Conservation (phyloP, 1,140 invertebrate species). For the Drosophila simulans region DNA sequence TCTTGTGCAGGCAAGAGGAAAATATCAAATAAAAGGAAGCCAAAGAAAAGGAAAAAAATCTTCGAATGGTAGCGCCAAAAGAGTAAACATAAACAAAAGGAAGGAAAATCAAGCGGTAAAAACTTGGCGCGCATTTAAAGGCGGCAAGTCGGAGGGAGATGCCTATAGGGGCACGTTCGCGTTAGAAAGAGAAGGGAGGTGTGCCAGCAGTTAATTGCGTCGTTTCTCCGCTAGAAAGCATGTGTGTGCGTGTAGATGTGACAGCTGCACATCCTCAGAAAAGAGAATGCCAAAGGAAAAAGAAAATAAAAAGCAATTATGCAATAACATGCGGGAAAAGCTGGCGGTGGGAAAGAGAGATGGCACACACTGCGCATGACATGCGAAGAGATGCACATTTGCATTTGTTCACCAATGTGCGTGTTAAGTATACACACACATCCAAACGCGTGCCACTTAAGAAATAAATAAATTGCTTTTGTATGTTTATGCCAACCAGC, state of each 20-base stretch:
- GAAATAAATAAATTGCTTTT: constrained; percentile 13
- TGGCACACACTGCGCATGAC: constrained; percentile 28
- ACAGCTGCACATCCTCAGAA: constrained; percentile 39
- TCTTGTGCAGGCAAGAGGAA: constrained; percentile 15
- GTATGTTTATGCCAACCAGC: neutral
- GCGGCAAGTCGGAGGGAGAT: constrained; percentile 37
- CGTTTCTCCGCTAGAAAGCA: constrained; percentile 35
- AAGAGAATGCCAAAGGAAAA: neutral
- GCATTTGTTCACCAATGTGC: constrained; percentile 4
- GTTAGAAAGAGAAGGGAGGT: constrained; percentile 37
- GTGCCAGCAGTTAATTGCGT: constrained; percentile 62
- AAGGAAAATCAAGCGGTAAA: constrained; percentile 22
- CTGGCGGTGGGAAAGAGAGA: neutral
- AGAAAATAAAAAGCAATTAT: constrained; percentile 16
- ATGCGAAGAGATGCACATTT: constrained; percentile 15
- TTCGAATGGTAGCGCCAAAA: constrained; percentile 17
- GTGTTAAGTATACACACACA: constrained; percentile 8
- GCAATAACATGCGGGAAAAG: constrained; percentile 18
- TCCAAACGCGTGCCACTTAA: neutral
- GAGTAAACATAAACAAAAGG: constrained; percentile 49
- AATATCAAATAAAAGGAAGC: constrained; percentile 8
- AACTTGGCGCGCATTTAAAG: constrained; percentile 43
- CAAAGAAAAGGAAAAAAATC: neutral
- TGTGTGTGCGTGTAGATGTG: constrained; percentile 8
- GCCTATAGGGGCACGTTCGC: constrained; percentile 32